phyloP scores from a whole-genome alignment of 2,888 invertebrate genomes.

The Sisyra nigra region DNA sequence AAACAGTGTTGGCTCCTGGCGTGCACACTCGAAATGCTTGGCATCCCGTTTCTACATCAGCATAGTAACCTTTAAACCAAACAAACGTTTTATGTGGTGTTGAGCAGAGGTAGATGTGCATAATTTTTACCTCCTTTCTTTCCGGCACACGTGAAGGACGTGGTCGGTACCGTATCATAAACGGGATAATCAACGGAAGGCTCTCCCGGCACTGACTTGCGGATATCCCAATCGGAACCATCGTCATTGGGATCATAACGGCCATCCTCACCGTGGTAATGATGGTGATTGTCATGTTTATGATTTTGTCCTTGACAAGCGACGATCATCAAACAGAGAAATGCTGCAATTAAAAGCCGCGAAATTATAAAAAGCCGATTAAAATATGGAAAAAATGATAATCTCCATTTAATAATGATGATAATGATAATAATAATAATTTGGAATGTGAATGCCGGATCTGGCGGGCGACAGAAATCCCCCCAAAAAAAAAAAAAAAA shows the following conservation, averaged over 20 bases:
- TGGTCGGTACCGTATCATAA: slow-evolving; percentile 37
- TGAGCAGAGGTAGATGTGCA: no score
- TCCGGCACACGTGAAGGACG: slow-evolving; percentile 42
- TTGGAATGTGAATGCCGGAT: no score
- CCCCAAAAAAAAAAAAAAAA: no score
- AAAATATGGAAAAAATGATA: no score
- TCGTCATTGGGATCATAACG: slow-evolving; percentile 24
- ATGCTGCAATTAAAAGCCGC: no score
- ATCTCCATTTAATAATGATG: no score
- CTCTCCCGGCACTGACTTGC: slow-evolving; percentile 46
- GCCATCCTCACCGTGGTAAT: slow-evolving; percentile 18
- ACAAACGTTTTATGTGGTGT: no score
- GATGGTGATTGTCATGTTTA: slow-evolving; percentile 8
- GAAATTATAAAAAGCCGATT: no score
- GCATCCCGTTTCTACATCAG: slow-evolving; percentile 45
- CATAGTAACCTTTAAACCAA: slow-evolving; percentile 39
- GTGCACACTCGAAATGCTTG: slow-evolving; percentile 51
- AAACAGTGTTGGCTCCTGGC: slow-evolving; percentile 26
- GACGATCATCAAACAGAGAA: no score
- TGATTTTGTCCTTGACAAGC: neutral
- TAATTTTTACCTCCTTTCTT: slow-evolving; percentile 40
- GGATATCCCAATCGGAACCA: slow-evolving; percentile 26
- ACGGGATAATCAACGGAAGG: slow-evolving; percentile 50
- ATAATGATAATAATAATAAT: no score
- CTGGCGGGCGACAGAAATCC: no score